These are phyloP conservation scores for Cyprinella venusta DNA, from an alignment of 2,797 vertebrate genomes.

Conservation along the genomic window DNA sequence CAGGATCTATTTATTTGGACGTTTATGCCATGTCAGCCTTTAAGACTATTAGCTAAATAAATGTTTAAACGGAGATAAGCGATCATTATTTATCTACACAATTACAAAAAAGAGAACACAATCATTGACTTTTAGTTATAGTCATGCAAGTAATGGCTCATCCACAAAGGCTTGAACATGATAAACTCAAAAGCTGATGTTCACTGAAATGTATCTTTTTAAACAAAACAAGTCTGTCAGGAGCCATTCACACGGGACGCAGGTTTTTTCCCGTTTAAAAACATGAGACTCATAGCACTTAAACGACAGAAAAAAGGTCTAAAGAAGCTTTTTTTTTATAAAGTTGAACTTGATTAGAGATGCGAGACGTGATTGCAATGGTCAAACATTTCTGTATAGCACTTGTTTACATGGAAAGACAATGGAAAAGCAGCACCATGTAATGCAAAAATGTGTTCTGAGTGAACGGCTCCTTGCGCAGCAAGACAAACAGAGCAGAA, in stretches of 20 bases:
- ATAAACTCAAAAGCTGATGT: not conserved
- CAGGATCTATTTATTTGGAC: not conserved
- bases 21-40: not conserved
- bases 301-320: not conserved
- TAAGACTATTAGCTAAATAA: no score
- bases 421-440: not conserved
- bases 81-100: not conserved
- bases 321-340: not conserved
- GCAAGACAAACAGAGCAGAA: slow-evolving; percentile 33
- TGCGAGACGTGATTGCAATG: not conserved
- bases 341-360: not conserved
- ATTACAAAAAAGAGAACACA: not conserved
- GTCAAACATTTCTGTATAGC: not conserved
- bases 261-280: not conserved
- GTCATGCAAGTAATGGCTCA: not conserved
- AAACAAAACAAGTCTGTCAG: slow-evolving; percentile 16
- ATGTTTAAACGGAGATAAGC: not conserved
- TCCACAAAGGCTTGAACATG: not conserved
- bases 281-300: not conserved
- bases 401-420: not conserved
- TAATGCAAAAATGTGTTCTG: slow-evolving; percentile 8
- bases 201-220: not conserved
- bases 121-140: not conserved
- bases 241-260: slow-evolving; percentile 5
- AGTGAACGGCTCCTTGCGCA: not conserved